phyloP scores from a whole-genome alignment of 1,140 invertebrate genomes.

The Epicauta chinensis region DNA sequence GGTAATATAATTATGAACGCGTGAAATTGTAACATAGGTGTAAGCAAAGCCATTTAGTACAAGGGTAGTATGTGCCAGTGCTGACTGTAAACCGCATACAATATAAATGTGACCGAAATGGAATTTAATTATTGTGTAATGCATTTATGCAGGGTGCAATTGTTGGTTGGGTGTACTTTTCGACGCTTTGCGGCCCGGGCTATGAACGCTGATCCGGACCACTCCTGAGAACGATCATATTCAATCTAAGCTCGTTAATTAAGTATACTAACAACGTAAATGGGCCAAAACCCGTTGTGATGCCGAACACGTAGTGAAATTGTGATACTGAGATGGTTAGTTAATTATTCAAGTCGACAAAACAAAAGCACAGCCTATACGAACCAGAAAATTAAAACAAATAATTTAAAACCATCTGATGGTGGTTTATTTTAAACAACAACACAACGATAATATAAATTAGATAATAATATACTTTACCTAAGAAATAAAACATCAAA shows the following conservation, averaged over 20 bases:
- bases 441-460: neutral
- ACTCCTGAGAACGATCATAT: conserved; percentile 29
- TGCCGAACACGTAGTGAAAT: conserved; percentile 39
- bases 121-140: conserved; percentile 42
- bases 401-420: conserved; percentile 22
- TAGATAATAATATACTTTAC: neutral
- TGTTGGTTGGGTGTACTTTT: neutral
- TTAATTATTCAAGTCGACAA: conserved; percentile 40
- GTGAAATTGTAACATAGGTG: conserved; percentile 41
- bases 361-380: conserved; percentile 31
- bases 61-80: conserved; percentile 29
- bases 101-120: conserved; percentile 38
- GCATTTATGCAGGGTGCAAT: conserved; percentile 32
- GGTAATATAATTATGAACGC: conserved; percentile 40
- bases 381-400: conserved; percentile 32
- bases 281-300: conserved; percentile 33
- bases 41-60: conserved; percentile 39
- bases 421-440: neutral
- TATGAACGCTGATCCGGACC: conserved; percentile 18
- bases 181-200: conserved; percentile 18
- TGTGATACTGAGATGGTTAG: conserved; percentile 42
- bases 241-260: conserved; percentile 40
- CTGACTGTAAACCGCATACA: conserved; percentile 31
- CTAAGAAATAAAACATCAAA: conserved; percentile 23
- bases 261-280: conserved; percentile 31